phyloP scores from a whole-genome alignment of 2,888 invertebrate genomes.

The Epirrita christyi region DNA sequence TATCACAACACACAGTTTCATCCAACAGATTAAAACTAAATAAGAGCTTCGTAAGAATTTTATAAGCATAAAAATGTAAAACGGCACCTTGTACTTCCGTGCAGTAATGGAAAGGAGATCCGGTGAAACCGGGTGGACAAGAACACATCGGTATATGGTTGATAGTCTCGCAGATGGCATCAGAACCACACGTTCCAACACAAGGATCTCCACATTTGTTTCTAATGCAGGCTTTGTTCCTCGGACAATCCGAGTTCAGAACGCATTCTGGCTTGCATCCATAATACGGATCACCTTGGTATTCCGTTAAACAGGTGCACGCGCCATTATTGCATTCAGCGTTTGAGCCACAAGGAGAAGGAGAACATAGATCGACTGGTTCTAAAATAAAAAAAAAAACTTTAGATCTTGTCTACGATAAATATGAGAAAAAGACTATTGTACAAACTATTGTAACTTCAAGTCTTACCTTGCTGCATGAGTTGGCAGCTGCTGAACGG shows the following conservation, averaged over 20 bases:
- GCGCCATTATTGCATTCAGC: slow-evolving; percentile 86
- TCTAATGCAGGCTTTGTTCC: slow-evolving; percentile 88
- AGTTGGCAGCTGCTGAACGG: slow-evolving; percentile 86
- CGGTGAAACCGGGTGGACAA: slow-evolving; percentile 87
- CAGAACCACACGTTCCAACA: slow-evolving; percentile 87
- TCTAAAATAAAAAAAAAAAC: slow-evolving; percentile 55
- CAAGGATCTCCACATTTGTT: slow-evolving; percentile 91
- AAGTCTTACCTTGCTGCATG: slow-evolving; percentile 55
- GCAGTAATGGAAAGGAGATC: slow-evolving; percentile 87
- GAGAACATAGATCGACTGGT: slow-evolving; percentile 86
- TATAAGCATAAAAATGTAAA: background rate
- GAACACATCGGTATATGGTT: slow-evolving; percentile 89
- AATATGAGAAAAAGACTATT: background rate
- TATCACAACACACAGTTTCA: slow-evolving; percentile 1
- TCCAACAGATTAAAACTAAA: background rate
- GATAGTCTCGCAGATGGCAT: slow-evolving; percentile 85
- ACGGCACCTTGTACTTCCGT: slow-evolving; percentile 61
- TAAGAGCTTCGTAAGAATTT: background rate
- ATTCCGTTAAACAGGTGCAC: slow-evolving; percentile 89
- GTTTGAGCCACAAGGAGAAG: slow-evolving; percentile 89
- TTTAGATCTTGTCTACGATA: background rate
- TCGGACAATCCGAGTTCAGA: slow-evolving; percentile 89
- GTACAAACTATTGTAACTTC: background rate
- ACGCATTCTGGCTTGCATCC: slow-evolving; percentile 93
- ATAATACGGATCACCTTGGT: slow-evolving; percentile 89